Base-by-base conservation (phyloP, 1,140 invertebrate genomes). In the Brevipalpus yothersi region DNA sequence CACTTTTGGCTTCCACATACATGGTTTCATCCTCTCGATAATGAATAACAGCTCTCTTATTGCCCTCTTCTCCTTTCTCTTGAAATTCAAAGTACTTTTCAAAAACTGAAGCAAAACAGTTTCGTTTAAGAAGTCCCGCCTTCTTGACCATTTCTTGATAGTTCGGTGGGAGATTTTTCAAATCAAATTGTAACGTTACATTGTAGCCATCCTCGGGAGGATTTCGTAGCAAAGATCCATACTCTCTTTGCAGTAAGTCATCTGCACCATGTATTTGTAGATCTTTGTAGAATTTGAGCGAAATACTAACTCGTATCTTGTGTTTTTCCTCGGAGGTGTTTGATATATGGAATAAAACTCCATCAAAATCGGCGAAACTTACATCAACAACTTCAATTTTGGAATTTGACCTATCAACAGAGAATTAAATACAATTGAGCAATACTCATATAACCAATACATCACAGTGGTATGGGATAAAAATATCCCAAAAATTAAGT, bases 41-140 rank as follows among this genome's bases (percentile, higher is more conserved):
- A 73, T 96, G 87, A 70, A 99, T 96, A 59, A 98, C 89, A 61
- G 94, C 94, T 69, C 88, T 78, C 71, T 90, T 87, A 63, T 93
- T 83, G 11, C 84, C 82, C 69, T 90, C 82, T 68, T 84, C 80
- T 2, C 85, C 87, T 65, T 83, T 79, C 71, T 92, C 88, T 78
- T 98, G 93, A 72, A 91, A 92, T 70, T 93, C 82, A 74, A 99
- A 99, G 76, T 98, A 99, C 69, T 96, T 95, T 74, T 98, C 91
- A 76, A 99, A 98, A 42, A 99, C 92, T 47, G 93, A 95, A 17
- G 93, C 94, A 75, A 99, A 98, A 75, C 94, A 98, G 73, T 98
- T 93, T 67, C 94, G 80, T 72, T 98, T 98, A 47, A 99, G 73
- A 31, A 95, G 76, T 31, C 89, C 88, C 64, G 93, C 86, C 77